Conservation (phyloP, 2,888 invertebrate species). For the Sepioteuthis lessoniana region DNA sequence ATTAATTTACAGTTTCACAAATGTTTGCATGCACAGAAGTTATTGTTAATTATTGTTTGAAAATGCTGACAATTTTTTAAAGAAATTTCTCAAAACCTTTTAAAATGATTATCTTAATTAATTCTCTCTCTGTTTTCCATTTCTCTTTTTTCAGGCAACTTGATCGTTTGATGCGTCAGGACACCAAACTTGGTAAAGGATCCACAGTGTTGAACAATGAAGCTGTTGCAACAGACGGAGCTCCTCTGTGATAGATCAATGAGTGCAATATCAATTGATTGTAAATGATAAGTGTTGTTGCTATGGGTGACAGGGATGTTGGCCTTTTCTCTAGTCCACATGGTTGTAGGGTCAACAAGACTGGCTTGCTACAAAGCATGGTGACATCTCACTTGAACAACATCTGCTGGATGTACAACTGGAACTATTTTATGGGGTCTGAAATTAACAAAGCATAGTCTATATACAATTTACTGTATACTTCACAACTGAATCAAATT, state of each 20-base stretch:
- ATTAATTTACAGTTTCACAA: too few species aligned
- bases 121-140: neutral
- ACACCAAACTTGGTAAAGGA: slow-evolving; percentile 35
- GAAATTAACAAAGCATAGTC: neutral
- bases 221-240: slow-evolving; percentile 36
- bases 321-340: neutral
- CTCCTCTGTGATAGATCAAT: slow-evolving; percentile 4
- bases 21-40: too few species aligned
- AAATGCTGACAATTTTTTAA: neutral
- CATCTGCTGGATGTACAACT: neutral
- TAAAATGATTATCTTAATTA: neutral
- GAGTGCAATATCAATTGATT: neutral
- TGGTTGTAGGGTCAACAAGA: neutral
- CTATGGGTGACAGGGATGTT: neutral
- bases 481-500: neutral
- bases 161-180: slow-evolving; percentile 42
- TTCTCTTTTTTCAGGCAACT: slow-evolving; percentile 25
- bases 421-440: neutral
- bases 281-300: neutral
- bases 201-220: neutral
- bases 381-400: neutral
- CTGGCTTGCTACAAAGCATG: neutral
- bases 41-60: neutral
- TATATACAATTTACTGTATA: neutral
- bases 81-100: too few species aligned